Percentiles rank a stretch among this genome's conserved stretches.
These are phyloP conservation scores for Lontra canadensis DNA, from an alignment of 2,113 vertebrate species.

Conservation along the genomic window DNA sequence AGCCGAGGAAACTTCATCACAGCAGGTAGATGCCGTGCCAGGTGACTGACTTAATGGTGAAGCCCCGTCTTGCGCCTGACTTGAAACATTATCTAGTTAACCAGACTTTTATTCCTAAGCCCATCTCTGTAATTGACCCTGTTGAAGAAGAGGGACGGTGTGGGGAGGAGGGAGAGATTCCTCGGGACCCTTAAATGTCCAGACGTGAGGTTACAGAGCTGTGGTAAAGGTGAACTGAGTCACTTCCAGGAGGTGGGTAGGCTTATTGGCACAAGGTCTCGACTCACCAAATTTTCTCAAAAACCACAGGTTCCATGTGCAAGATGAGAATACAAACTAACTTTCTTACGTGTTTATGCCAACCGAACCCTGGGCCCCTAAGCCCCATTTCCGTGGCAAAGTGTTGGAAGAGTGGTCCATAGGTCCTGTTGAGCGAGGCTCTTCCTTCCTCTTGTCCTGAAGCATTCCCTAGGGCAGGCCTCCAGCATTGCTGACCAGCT, in stretches of 20 bases:
- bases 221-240: background rate
- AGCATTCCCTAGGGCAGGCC: background rate
- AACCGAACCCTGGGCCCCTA: background rate
- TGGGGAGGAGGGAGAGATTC: background rate
- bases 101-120: background rate
- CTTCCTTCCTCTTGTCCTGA: background rate
- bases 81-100: background rate
- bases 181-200: background rate
- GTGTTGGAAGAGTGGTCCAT: background rate
- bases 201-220: background rate
- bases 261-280: background rate
- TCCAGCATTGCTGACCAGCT: background rate
- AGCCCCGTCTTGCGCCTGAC: background rate
- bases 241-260: background rate
- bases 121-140: background rate
- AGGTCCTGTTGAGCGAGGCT: background rate
- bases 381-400: background rate
- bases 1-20: background rate
- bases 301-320: background rate
- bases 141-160: background rate
- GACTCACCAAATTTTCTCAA: background rate
- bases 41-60: background rate
- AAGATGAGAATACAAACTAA: background rate
- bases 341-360: background rate
- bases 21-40: background rate